Conservation (phyloP, 37 sponge, comb jelly and placozoan genomes). For the Tethya wilhelma region DNA sequence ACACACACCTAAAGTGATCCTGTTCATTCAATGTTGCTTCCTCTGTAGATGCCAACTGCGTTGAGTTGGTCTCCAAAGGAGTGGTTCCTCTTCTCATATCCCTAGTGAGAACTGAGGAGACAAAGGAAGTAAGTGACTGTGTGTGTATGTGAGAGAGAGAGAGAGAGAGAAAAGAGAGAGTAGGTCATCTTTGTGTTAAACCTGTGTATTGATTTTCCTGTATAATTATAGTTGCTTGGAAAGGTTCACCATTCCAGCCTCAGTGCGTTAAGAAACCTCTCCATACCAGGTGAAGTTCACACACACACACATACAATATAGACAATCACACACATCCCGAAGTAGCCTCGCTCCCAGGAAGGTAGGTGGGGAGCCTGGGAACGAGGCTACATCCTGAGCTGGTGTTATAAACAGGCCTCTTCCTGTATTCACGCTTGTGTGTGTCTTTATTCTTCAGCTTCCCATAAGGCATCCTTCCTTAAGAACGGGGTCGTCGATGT, state of each 20-base stretch:
- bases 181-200: not conserved
- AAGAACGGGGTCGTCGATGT: conserved; percentile 62
- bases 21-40: not conserved
- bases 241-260: conserved; percentile 46
- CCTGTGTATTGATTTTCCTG: too few species aligned
- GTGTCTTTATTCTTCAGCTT: conserved; percentile 8
- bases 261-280: conserved; percentile 69
- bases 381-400: too few species aligned
- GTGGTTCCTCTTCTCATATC: conserved; percentile 41
- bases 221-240: conserved; percentile 18
- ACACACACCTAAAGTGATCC: too few species aligned
- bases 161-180: not conserved
- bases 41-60: conserved; percentile 47
- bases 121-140: conserved; percentile 26
- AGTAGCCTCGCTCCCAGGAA: too few species aligned
- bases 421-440: too few species aligned
- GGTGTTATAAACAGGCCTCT: too few species aligned
- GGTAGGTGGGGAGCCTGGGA: too few species aligned
- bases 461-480: conserved; percentile 27
- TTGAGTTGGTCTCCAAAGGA: conserved; percentile 14
- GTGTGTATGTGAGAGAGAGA: not conserved
- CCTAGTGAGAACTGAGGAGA: conserved; percentile 21
- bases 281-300: conserved; percentile 31
- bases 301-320: not conserved
- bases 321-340: too few species aligned